Conservation (phyloP, 1,140 invertebrate species). For the Papilio dardanus region DNA sequence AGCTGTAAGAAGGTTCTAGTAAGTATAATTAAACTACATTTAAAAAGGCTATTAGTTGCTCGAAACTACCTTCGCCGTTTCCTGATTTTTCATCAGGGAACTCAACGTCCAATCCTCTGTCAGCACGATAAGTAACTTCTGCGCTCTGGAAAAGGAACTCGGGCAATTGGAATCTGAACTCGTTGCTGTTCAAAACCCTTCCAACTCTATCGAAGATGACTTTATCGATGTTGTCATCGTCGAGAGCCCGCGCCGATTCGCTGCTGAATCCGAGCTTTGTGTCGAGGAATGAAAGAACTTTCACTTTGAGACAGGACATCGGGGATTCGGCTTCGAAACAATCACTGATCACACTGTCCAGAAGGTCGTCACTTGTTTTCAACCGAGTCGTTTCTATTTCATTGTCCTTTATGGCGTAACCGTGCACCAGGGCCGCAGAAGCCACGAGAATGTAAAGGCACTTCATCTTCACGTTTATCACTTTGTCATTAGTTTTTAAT, state of each 20-base stretch:
- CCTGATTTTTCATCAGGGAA: slow-evolving; percentile 82
- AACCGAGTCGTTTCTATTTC: slow-evolving; percentile 83
- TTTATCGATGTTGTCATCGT: slow-evolving; percentile 86
- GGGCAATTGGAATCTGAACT: slow-evolving; percentile 87
- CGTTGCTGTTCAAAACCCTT: slow-evolving; percentile 87
- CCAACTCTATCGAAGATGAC: slow-evolving; percentile 88
- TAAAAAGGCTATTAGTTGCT: background rate
- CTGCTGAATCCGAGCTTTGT: slow-evolving; percentile 85
- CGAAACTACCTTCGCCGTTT: slow-evolving; percentile 71
- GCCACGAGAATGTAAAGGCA: slow-evolving; percentile 72
- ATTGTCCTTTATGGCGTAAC: slow-evolving; percentile 81
- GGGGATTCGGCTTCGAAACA: slow-evolving; percentile 86
- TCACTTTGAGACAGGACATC: slow-evolving; percentile 87
- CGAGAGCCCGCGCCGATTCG: slow-evolving; percentile 82
- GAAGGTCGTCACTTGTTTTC: slow-evolving; percentile 85
- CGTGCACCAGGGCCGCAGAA: slow-evolving; percentile 76
- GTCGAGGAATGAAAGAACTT: slow-evolving; percentile 89
- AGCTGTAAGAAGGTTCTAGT: slow-evolving; percentile 72
- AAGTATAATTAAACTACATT: slow-evolving; percentile 28
- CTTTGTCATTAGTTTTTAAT: slow-evolving; percentile 80
- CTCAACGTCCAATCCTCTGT: slow-evolving; percentile 85
- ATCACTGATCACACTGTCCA: slow-evolving; percentile 87
- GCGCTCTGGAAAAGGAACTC: slow-evolving; percentile 88
- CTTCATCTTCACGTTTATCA: slow-evolving; percentile 74
- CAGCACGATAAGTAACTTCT: slow-evolving; percentile 86